Evolutionary conservation across 2,113 vertebrate species (phyloP).

Genomic region (Poicephalus meyeri): DNA sequence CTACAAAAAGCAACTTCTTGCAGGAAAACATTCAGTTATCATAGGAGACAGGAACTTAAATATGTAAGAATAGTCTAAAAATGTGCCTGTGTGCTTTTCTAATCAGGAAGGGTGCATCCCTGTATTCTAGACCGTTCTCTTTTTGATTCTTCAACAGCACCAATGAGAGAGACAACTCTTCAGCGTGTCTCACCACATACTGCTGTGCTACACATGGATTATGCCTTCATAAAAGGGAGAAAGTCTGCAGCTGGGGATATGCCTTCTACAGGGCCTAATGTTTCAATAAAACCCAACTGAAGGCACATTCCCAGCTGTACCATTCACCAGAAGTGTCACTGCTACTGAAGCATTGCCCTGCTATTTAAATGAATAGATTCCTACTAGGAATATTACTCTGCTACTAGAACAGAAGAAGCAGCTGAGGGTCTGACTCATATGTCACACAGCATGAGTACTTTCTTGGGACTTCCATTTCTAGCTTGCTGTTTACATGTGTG

Average conservation of each 20-base stretch:
- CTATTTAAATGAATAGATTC: background rate
- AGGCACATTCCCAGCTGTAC: background rate
- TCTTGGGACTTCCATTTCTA: background rate
- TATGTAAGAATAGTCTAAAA: background rate
- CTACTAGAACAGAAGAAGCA: background rate
- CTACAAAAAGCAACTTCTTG: background rate
- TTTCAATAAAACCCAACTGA: background rate
- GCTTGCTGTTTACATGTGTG: background rate
- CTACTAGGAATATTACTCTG: background rate
- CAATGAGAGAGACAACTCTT: background rate
- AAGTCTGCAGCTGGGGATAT: background rate
- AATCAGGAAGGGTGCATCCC: background rate
- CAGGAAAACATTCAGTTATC: background rate
- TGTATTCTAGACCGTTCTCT: background rate
- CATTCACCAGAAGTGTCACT: background rate
- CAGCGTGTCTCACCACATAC: background rate
- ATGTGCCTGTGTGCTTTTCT: background rate
- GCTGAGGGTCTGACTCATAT: background rate
- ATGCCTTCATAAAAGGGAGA: background rate
- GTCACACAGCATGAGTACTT: background rate
- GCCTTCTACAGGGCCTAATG: background rate
- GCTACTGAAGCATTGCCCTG: background rate
- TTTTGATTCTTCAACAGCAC: background rate
- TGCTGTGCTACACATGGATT: background rate
- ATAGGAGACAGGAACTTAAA: background rate